These are phyloP conservation scores for Chanos chanos DNA, from an alignment of 2,797 vertebrate genomes.

Conservation along the genomic window DNA sequence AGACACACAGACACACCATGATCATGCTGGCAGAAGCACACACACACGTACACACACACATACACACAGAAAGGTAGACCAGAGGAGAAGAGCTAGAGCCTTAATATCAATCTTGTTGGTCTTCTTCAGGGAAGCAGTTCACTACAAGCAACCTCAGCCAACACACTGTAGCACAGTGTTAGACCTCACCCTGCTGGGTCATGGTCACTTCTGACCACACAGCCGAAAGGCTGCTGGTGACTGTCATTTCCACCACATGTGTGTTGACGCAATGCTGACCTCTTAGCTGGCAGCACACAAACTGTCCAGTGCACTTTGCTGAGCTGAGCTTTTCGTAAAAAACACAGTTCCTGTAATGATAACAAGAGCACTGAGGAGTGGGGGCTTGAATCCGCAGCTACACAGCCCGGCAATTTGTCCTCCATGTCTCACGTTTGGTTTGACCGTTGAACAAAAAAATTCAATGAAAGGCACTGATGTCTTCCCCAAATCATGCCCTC, in stretches of 20 bases:
- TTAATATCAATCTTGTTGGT: constrained; percentile 13
- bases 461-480: constrained; percentile 31
- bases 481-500: constrained; percentile 34
- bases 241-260: too few relatives aligned
- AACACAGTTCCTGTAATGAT: constrained; percentile 41
- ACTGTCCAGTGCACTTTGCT: too few relatives aligned
- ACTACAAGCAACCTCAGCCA: constrained; percentile 28
- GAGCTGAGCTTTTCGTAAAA: too few relatives aligned
- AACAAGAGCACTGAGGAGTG: constrained; percentile 38
- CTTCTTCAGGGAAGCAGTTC: constrained; percentile 32
- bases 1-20: too few relatives aligned
- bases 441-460: constrained; percentile 34
- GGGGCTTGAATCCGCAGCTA: constrained; percentile 27
- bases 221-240: too few relatives aligned
- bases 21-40: too few relatives aligned
- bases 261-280: too few relatives aligned
- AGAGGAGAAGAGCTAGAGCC: constrained; percentile 15
- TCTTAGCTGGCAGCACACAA: too few relatives aligned
- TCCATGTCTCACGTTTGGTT: constrained; percentile 32
- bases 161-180: constrained; percentile 22
- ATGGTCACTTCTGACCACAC: too few relatives aligned
- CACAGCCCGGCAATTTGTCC: constrained; percentile 44
- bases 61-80: too few relatives aligned
- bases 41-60: too few relatives aligned
- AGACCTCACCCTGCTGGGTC: background rate